phyloP scores from a whole-genome alignment of 2,113 vertebrate genomes.

The Alouatta palliata region DNA sequence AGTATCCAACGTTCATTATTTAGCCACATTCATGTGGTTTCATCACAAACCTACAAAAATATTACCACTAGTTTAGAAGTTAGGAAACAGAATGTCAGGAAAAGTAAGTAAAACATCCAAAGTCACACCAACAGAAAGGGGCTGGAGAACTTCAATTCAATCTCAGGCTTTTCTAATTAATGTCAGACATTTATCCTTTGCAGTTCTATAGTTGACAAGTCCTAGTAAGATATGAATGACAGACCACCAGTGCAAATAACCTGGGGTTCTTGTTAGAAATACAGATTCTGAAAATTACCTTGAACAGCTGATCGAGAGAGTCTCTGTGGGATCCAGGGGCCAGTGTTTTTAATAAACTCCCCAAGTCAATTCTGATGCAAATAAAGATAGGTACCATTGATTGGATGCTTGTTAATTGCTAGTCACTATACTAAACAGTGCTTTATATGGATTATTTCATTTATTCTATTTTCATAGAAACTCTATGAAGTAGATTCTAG shows the following conservation, averaged over 20 bases:
- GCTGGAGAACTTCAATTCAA: neutral
- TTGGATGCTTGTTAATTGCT: neutral
- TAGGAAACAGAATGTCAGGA: neutral
- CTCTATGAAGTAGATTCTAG: neutral
- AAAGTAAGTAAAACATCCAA: neutral
- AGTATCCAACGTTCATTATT: neutral
- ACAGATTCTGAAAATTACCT: neutral
- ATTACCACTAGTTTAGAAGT: neutral
- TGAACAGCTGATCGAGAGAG: neutral
- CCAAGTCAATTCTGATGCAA: neutral
- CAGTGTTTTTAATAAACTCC: neutral
- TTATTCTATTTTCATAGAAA: neutral
- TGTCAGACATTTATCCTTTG: neutral
- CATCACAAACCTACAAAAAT: neutral
- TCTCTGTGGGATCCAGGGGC: neutral
- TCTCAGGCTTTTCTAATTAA: neutral
- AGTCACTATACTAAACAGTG: neutral
- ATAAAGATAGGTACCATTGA: conserved; percentile 15
- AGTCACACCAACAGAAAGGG: neutral
- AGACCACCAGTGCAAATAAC: neutral
- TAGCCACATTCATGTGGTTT: neutral
- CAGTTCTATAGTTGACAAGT: neutral
- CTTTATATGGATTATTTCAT: neutral
- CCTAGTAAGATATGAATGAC: neutral
- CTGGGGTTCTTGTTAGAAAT: neutral